These are phyloP conservation scores for Falco naumanni DNA, from an alignment of 2,797 vertebrate genomes.

Conservation along the genomic window DNA sequence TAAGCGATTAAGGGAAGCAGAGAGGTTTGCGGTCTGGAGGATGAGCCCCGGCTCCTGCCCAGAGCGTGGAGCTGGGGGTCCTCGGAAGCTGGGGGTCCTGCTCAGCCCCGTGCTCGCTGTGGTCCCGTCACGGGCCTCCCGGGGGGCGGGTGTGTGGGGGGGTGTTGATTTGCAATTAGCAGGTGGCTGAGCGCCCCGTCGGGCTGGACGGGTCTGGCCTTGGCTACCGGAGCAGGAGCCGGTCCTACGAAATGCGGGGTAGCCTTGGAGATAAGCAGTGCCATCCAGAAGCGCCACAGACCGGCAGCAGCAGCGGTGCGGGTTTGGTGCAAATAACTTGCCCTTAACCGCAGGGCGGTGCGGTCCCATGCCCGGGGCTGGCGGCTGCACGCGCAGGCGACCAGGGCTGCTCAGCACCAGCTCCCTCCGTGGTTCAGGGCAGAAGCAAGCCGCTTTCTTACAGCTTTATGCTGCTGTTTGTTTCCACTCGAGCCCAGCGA, in stretches of 20 bases:
- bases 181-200: conserved; percentile 74
- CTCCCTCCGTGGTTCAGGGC: background rate
- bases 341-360: background rate
- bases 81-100: background rate
- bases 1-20: background rate
- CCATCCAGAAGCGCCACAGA: background rate
- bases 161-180: conserved; percentile 73
- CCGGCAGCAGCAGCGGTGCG: background rate
- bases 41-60: background rate
- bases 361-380: background rate
- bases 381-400: background rate
- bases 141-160: conserved; percentile 34
- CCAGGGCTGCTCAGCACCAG: background rate
- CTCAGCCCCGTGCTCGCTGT: fast-evolving
- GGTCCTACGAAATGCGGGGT: background rate
- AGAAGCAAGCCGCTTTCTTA: background rate
- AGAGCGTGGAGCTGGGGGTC: background rate
- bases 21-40: background rate
- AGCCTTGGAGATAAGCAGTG: background rate
- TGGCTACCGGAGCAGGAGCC: conserved; percentile 65
- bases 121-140: conserved; percentile 47
- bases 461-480: background rate
- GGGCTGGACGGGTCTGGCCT: conserved; percentile 76
- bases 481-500: background rate
- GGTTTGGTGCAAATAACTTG: background rate